Conservation (phyloP, 2,888 invertebrate genomes). For the Pterobdella sp. region DNA sequence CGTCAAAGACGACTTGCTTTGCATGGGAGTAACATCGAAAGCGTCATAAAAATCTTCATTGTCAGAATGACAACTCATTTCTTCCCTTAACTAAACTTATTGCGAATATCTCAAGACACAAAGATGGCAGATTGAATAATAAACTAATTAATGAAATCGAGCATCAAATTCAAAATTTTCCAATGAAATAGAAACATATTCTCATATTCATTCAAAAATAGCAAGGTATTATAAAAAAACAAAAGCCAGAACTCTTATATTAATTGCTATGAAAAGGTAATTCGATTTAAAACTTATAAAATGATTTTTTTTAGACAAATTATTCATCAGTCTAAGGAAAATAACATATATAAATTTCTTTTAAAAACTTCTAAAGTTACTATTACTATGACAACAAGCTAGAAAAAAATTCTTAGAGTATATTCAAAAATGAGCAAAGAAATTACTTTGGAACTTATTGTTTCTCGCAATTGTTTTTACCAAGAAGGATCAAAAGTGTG, state of each 20-base stretch:
- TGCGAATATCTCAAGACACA: not conserved
- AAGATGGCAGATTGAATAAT: not conserved
- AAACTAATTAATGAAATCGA: not conserved
- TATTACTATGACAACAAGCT: not conserved
- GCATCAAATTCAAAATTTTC: no score
- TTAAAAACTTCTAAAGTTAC: not conserved
- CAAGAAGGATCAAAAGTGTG: not conserved
- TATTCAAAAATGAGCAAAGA: slow-evolving; percentile 23
- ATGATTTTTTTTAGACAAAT: no score
- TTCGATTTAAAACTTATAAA: no score
- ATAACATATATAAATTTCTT: no score
- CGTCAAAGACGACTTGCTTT: not conserved
- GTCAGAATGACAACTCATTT: slow-evolving; percentile 5
- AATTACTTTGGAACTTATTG: slow-evolving; percentile 23
- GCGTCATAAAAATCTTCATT: slow-evolving; percentile 12
- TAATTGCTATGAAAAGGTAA: no score
- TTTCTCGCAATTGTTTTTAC: not conserved
- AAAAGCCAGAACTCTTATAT: no score
- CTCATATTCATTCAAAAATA: no score
- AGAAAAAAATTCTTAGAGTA: no score
- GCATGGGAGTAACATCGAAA: not conserved
- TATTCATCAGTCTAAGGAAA: no score
- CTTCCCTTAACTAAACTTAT: not conserved
- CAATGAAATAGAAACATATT: no score
- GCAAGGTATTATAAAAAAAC: no score